Conservation (phyloP, 2,888 invertebrate species). For the Epinotia bilunana region DNA sequence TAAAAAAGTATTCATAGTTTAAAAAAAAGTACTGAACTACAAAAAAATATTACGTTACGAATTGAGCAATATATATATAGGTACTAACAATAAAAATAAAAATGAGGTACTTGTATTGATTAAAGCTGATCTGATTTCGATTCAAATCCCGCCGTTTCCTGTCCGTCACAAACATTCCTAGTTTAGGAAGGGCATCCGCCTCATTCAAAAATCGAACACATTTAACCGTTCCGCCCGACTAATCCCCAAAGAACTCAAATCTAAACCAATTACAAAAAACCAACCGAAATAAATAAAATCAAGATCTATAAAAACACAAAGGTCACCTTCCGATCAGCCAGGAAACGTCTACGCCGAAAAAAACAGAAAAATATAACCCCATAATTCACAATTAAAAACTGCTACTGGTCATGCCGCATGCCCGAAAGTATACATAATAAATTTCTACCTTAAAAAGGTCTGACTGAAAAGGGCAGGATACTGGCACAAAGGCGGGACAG, state of each 20-base stretch:
- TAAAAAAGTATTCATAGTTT: too few relatives aligned
- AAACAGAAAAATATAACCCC: conserved; percentile 68
- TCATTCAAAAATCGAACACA: conserved; percentile 62
- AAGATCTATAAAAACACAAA: conserved; percentile 72
- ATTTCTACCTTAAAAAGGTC: conserved; percentile 82
- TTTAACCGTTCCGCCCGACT: conserved; percentile 69
- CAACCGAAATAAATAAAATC: conserved; percentile 65
- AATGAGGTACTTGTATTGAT: background rate
- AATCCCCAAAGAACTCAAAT: conserved; percentile 68
- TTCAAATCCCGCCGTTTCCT: conserved; percentile 53
- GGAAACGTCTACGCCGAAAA: conserved; percentile 66
- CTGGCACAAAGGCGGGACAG: conserved; percentile 75
- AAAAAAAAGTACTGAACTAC: too few relatives aligned
- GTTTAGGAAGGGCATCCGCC: conserved; percentile 69
- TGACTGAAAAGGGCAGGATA: conserved; percentile 82
- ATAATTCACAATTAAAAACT: conserved; percentile 83
- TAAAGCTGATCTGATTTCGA: conserved; percentile 34
- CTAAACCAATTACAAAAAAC: conserved; percentile 68
- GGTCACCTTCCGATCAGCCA: conserved; percentile 77
- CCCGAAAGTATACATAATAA: conserved; percentile 82
- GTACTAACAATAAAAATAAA: background rate
- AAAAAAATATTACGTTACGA: too few relatives aligned
- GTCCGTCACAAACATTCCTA: conserved; percentile 51
- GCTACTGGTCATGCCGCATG: conserved; percentile 84
- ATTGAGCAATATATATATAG: too few relatives aligned